Conservation (phyloP, 1,140 invertebrate genomes). For the Cryptotermes secundus region DNA sequence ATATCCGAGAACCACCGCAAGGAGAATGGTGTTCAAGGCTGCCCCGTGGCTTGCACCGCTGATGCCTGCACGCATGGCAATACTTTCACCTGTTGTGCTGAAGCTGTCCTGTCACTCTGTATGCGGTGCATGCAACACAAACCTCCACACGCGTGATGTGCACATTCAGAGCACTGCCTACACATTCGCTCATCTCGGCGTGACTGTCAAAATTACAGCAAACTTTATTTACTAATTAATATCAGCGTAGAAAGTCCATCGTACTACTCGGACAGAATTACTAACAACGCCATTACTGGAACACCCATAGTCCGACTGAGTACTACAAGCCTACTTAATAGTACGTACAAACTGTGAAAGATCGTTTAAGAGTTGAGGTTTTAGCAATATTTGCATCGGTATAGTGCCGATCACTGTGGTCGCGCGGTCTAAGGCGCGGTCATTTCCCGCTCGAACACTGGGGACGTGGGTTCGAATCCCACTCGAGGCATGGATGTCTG, state of each 20-base stretch:
- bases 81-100: background rate
- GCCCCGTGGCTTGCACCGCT: background rate
- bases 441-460: too few relatives aligned
- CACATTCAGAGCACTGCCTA: background rate
- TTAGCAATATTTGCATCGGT: too few relatives aligned
- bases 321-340: background rate
- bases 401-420: too few relatives aligned
- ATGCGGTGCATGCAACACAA: background rate
- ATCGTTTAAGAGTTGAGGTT: too few relatives aligned
- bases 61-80: background rate
- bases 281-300: background rate
- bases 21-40: too few relatives aligned
- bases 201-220: constrained; percentile 13
- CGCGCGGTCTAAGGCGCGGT: too few relatives aligned
- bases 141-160: background rate
- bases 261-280: too few relatives aligned
- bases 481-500: too few relatives aligned
- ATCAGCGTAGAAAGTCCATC: background rate
- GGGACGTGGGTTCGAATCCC: too few relatives aligned
- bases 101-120: background rate
- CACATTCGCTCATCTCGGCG: background rate
- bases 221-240: background rate
- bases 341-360: too few relatives aligned
- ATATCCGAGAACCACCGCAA: too few relatives aligned
- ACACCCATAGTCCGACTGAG: background rate